Base-by-base conservation (phyloP, 2,113 vertebrate species). In the Aegotheles bennettii region DNA sequence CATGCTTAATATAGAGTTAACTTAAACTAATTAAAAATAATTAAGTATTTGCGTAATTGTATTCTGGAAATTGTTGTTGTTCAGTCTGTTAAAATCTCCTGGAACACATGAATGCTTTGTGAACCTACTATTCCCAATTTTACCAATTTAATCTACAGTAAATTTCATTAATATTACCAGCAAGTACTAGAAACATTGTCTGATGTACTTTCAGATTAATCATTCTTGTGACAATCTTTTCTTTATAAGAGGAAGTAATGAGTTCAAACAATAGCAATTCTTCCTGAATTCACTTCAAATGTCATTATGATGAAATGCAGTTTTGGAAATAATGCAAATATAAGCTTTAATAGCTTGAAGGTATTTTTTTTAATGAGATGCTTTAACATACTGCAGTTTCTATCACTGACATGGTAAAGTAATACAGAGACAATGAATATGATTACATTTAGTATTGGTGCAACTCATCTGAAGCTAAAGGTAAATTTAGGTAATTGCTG, bases 31-130 rank as follows among this genome's bases (percentile, higher is more conserved):
- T 87, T 92, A 84, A 95, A 95, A 94, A 92, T 54, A 92, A 89
- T 77, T 11, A 91, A 96, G 54, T 48, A 93, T 96, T 96, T 96
- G 84, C 92, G 90, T 97, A 96, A 94, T 96, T 82, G 18, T 87
- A 82, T 96, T 95, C 89, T 89, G 84, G 69, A 91, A 67, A 77
- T 91, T 11, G 10, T 84, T 90, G 91, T 84, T 93, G 78, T 45
- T 96, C 84, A 87, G 71, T 48, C 87, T 95, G 35, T 79, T 94
- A 94, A 94, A 95, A 80, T 94, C 89, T 94, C 90, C 61, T 59
- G 82, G 60, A 97, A 96, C 57, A 87, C 47, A 63, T 0, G 2
- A 85, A 91, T 84, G 74, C 40, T 95, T 95, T 77, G 61, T 95
- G 89, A 95, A 89, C 33, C 56, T 87, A 51, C 76, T 87, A 93